Conservation (phyloP, 2,888 invertebrate genomes). For the Eristalinus aeneus region DNA sequence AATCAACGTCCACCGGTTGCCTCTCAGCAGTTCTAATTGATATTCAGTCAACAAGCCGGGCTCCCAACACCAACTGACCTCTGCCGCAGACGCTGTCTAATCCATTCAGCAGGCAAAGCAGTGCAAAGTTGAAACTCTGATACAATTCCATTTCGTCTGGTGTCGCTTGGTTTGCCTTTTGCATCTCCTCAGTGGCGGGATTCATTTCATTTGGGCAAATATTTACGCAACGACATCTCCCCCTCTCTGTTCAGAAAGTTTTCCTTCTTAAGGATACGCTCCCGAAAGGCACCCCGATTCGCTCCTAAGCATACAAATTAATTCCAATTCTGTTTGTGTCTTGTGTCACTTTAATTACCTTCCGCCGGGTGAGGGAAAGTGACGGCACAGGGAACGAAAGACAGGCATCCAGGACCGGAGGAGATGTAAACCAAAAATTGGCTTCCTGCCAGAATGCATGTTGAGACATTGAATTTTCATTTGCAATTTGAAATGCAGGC, state of each 20-base stretch:
- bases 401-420: background rate
- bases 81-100: background rate
- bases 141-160: slow-evolving; percentile 45
- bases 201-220: slow-evolving; percentile 60
- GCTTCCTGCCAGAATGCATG: slow-evolving; percentile 63
- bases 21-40: slow-evolving; percentile 45
- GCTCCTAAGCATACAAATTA: slow-evolving; percentile 57
- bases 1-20: slow-evolving; percentile 16
- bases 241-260: slow-evolving; percentile 7
- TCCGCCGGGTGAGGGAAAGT: background rate
- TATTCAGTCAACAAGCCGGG: slow-evolving; percentile 56
- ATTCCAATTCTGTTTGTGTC: slow-evolving; percentile 51
- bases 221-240: slow-evolving; percentile 33
- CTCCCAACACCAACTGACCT: background rate
- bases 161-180: slow-evolving; percentile 14
- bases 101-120: too few species aligned
- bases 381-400: background rate
- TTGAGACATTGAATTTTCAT: slow-evolving; percentile 69
- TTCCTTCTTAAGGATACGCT: slow-evolving; percentile 43
- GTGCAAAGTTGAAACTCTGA: background rate
- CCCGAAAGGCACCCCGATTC: background rate
- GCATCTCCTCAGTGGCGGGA: slow-evolving; percentile 22
- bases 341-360: slow-evolving; percentile 66
- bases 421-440: slow-evolving; percentile 62
- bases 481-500: slow-evolving; percentile 54